Base-by-base conservation (phyloP, 2,888 invertebrate species). In the Pandemis corylana region DNA sequence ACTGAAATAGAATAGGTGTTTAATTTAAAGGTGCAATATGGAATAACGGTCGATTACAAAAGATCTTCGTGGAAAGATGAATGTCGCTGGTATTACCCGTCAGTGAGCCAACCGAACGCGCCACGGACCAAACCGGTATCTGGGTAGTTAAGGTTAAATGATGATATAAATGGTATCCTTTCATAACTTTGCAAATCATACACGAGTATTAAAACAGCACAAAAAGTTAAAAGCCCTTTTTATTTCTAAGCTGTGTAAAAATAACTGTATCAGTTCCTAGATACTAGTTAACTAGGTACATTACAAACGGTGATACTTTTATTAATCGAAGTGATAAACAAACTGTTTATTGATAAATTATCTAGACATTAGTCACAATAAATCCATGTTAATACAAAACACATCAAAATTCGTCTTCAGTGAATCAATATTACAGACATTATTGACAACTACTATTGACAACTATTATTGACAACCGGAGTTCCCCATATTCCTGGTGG, bases 101-200 rank as follows among this genome's bases (percentile, higher is more conserved):
- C 28, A 28, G n/a, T 36, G 42, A 7, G 12, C 10, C 7, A 42
- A 42, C n/a, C 1, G 41, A 62, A 42, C 62, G 42, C 15, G 56
- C 0, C 56, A 41, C 62, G 41, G 59, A 28, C 28, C 28, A 12
- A 62, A 62, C 62, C 62, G 62, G 62, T 42, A 42, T 62, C 41
- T n/a, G 42, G 41, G 41, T 28, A 62, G 41, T 42, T 28, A 62
- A 62, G 41, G 42, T 62, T 41, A n/a, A 62, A 62, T 62, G 28
- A 59, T 10, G 28, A 6, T 36, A 28, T 59, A 28, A 59, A 20
- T 15, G 0, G 28, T 28, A 59, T 56, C 13, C 15, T 56, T 56
- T 15, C 56, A 20, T 56, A 20, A 56, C 28, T 36, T 36, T 2
- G 28, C 28, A 36, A 36, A 2, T 36, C 28, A 36, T 36, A 36